Percentiles rank a stretch among this genome's conserved stretches.
Evolutionary conservation across 2,888 invertebrate genomes (phyloP).

Genomic region (Drosophila borealis): DNA sequence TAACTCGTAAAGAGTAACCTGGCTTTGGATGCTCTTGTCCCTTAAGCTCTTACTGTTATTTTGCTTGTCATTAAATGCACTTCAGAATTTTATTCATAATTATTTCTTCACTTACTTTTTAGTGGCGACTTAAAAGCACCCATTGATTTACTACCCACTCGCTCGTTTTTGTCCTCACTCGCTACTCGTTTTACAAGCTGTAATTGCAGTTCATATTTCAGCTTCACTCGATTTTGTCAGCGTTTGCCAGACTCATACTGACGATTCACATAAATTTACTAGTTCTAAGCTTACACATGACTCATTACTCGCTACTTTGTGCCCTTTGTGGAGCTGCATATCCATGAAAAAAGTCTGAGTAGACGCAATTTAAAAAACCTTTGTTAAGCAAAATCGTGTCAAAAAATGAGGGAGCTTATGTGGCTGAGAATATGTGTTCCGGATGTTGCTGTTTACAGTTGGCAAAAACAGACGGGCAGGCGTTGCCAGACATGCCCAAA

Average conservation of each 20-base stretch:
- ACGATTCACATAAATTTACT: background rate
- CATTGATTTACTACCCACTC: background rate
- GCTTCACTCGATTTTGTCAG: background rate
- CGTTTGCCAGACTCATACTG: background rate
- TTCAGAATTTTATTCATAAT: no score
- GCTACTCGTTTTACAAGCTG: background rate
- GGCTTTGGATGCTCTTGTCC: no score
- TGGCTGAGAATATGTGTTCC: background rate
- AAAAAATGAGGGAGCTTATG: constrained; percentile 7
- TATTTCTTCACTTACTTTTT: no score
- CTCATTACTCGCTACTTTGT: background rate
- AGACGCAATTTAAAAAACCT: constrained; percentile 23
- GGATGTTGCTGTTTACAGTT: constrained; percentile 18
- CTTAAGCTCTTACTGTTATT: no score
- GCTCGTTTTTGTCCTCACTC: background rate
- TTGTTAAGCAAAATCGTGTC: constrained; percentile 43
- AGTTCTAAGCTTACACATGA: background rate
- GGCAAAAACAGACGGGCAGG: constrained; percentile 29
- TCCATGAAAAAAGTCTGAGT: background rate
- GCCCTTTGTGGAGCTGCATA: background rate
- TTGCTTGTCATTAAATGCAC: no score
- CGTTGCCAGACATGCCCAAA: constrained; percentile 40
- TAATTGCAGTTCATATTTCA: background rate
- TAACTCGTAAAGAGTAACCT: background rate
- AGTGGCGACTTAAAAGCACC: no score